Evolutionary conservation across 2,888 invertebrate species (phyloP).

Genomic region (Limenitis camilla): DNA sequence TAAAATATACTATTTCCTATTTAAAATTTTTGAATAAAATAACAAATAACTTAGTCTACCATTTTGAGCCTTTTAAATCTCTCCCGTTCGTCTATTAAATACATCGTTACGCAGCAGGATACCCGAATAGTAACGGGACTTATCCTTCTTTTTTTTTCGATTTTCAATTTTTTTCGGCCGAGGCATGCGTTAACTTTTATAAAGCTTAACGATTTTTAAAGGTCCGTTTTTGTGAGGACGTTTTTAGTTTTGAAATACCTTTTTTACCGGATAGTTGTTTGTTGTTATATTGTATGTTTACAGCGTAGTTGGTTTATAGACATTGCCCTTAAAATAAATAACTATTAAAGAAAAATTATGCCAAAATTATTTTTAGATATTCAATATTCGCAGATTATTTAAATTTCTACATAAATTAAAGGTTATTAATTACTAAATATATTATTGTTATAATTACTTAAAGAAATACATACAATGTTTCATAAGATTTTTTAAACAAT

Average conservation of each 20-base stretch:
- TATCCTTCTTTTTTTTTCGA: constrained; percentile 54
- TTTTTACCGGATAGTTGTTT: not conserved
- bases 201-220: constrained; percentile 27
- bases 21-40: not conserved
- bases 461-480: no score
- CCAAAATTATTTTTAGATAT: no score
- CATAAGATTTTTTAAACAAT: no score
- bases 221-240: constrained; percentile 7
- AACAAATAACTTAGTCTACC: constrained; percentile 10
- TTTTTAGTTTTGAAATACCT: not conserved
- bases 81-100: constrained; percentile 26
- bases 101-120: constrained; percentile 40
- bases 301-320: no score
- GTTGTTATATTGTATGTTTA: not conserved
- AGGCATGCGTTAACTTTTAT: constrained; percentile 68
- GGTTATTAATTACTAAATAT: no score
- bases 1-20: no score
- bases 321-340: no score
- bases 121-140: constrained; percentile 64
- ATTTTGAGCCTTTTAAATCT: constrained; percentile 22
- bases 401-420: no score
- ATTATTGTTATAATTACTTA: no score
- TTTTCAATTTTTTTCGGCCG: constrained; percentile 51
- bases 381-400: no score
- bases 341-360: no score